Evolutionary conservation across 2,113 vertebrate species (phyloP), one percentile per base, ranked within the genome.

Genomic region (Cynoglossus semilaevis): DNA sequence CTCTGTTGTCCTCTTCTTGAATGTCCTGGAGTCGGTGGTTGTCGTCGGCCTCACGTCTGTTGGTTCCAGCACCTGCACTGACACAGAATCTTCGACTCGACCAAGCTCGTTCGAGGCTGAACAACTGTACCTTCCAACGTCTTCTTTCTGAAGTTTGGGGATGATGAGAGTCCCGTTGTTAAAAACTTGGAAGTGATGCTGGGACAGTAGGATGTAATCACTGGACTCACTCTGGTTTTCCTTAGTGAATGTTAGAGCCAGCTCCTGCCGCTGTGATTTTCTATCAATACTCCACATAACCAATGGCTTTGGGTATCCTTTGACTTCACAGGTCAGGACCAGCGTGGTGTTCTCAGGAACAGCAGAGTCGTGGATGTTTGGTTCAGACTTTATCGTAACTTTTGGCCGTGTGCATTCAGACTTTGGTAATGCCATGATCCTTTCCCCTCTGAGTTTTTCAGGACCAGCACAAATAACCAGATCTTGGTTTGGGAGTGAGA

Each of bases 61-160:
- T 34, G 69, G 85, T 38, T 94, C 86, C 0, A 89, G 81, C 47
- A 96, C 90, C 0, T 85, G 83, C 43, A 98, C 88, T 0, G 77
- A 77, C 15, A 97, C 87, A 0, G 88, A 92, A 22, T 86, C 88
- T 7, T 91, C 88, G 9, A 91, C 93, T 70, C 75, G 85, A 8
- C 96, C 97, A 70, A 94, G 70, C 61, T 93, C 92, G 1, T 97
- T 98, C 22, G 81, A 79, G 13, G 93, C 96, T 19, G 90, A 72
- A 80, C 97, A 99, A 51, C 91, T 96, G 81, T 98, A 99, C 68
- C 91, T 84, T 18, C 96, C 97, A 6, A 92, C 87, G 34, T 95
- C 92, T 13, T 91, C 87, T 72, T 92, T 90, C 75, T 88, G 93
- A 10, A 97, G 72, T 7, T 70, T 78, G 0, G 93, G 91, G 67